Conservation (phyloP, 2,113 vertebrate species). For the Zosterops japonicus region DNA sequence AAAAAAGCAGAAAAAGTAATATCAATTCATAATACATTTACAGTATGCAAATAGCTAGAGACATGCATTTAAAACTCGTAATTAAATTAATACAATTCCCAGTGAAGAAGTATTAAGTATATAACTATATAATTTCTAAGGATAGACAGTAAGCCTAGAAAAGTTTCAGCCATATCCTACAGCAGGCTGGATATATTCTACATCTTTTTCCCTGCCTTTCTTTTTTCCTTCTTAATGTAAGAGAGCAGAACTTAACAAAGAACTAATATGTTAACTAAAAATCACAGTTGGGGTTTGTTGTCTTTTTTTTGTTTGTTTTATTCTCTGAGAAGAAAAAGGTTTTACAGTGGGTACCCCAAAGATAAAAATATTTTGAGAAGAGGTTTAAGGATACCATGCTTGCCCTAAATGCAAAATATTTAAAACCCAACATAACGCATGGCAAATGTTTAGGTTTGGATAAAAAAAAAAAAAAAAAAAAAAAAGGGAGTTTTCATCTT, state of each 20-base stretch:
- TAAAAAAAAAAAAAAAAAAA: not conserved
- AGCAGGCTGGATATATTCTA: not conserved
- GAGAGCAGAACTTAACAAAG: not conserved
- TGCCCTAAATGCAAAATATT: not conserved
- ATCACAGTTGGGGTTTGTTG: not conserved
- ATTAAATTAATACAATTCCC: not conserved
- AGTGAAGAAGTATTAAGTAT: not conserved
- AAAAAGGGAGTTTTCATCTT: not conserved
- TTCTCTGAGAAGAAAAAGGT: not conserved
- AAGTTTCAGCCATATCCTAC: not conserved
- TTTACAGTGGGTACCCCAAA: not conserved
- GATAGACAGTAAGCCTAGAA: not conserved
- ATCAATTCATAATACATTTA: not conserved
- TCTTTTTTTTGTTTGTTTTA: not conserved
- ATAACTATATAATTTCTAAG: not conserved
- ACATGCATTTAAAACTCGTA: not conserved
- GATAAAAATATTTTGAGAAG: not conserved
- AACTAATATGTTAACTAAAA: not conserved
- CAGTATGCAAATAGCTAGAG: not conserved
- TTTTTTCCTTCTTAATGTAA: not conserved
- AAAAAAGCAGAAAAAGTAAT: not conserved
- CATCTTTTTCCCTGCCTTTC: not conserved
- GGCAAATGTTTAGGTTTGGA: not conserved
- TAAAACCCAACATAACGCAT: not conserved
- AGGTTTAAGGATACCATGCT: not conserved